phyloP scores from a whole-genome alignment of 2,797 vertebrate species.

The Tarsius wallacei region DNA sequence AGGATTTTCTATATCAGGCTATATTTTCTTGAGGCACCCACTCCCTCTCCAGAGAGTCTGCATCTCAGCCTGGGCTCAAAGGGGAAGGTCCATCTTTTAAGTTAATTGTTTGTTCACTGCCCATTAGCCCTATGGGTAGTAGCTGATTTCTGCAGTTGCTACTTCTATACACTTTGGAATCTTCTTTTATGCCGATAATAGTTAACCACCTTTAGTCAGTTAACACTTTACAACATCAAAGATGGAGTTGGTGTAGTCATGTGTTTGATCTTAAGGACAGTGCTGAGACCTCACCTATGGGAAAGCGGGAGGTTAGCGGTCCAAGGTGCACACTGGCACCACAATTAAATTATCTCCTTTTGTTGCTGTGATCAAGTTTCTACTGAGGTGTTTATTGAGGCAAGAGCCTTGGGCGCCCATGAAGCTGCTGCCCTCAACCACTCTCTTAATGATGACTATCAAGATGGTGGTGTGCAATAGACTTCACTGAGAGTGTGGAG shows the following conservation, averaged over 20 bases:
- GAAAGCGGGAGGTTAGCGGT: neutral
- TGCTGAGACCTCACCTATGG: neutral
- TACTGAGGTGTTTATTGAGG: neutral
- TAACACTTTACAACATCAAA: neutral
- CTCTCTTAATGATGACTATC: neutral
- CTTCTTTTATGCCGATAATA: neutral
- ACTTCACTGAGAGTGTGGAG: neutral
- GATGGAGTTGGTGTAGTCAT: neutral
- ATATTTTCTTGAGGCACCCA: neutral
- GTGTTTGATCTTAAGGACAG: neutral
- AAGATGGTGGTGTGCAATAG: neutral
- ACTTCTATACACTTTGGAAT: neutral
- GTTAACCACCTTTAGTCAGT: neutral
- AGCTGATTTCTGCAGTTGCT: neutral
- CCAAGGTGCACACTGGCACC: neutral
- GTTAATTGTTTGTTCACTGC: neutral
- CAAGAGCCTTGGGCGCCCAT: neutral
- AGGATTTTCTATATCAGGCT: neutral
- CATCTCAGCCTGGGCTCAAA: neutral
- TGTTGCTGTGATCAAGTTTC: too few relatives aligned
- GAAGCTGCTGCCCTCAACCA: neutral
- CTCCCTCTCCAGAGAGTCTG: neutral
- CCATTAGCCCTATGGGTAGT: neutral
- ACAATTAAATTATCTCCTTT: neutral
- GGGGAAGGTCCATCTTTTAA: neutral